Base-by-base conservation (phyloP, 2,113 vertebrate species). In the Ictalurus furcatus region DNA sequence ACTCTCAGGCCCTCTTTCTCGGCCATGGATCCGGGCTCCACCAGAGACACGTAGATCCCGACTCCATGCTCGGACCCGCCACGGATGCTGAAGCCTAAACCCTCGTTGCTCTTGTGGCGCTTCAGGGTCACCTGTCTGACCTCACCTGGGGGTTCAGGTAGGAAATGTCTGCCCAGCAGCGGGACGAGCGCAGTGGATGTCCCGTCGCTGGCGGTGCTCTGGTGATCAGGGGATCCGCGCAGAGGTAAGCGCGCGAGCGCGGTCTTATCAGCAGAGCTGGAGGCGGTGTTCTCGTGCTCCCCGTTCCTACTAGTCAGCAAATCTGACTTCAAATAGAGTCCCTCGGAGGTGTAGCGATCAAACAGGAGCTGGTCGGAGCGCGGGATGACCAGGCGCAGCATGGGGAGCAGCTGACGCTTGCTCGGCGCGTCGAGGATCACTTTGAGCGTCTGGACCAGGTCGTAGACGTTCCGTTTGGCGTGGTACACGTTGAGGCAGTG, bases 321-420 rank as follows among this genome's bases (percentile, higher is more conserved):
- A 86, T 95, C 94, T 44, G 96, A 94, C 85, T 97, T 97, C 69
- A 98, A 91, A 91, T 98, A 98, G 59, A 97, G 97, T 44, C 98
- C 98, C 93, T 99, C 97, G 1, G 98, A 97, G 0, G 98, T 99
- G 94, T 99, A 99, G 90, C 98, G 98, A 92, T 99, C 98, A 90
- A 99, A 99, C 86, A 99, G 97, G 3, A 99, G 96, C 96, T 99
- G 98, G 94, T 99, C 98, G 0, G 98, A 98, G 90, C 98, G 97
- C 25, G 98, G 98, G 90, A 99, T 97, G 90, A 99, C 98, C 87
- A 98, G 95, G 28, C 98, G 97, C 89, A 99, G 95, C 97, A 99
- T 96, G 90, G 98, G 98, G 82, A 99, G 95, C 86, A 99, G 97
- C 93, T 98, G 98, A 63, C 97, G 94, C 92, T 98, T 98, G 92